Evolutionary conservation across 1,140 invertebrate genomes (phyloP), one percentile per base, ranked within the genome.

Genomic region (Drosophila paulistorum): DNA sequence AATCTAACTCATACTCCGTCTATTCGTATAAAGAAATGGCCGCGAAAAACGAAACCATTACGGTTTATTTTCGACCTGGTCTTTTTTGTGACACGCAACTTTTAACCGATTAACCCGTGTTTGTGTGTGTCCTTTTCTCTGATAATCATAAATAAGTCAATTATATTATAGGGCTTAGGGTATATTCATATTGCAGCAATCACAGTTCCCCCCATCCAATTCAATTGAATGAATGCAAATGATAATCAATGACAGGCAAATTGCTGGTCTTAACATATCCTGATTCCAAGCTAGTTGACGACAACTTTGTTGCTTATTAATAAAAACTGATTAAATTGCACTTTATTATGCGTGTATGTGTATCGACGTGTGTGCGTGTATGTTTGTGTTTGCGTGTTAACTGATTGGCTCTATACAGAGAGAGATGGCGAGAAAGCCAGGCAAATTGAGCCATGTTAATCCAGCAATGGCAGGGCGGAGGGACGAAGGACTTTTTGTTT

Each of bases 261-360:
- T 71, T 64, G 58, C 14, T 65, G 20, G 65, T 26, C 20, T 48
- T 23, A 23, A 17, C 9, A n/a, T 14, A 17, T 37, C n/a, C n/a
- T n/a, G 23, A 10, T 11, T 26, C 9, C 14, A 11, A 10, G 9
- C 48, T 57, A 10, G 11, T 23, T 23, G 42, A 9, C 64, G 42
- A 9, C 64, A 67, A 65, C 23, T 67, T 65, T 68, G 65, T 70
- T 81, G 74, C 69, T 63, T 81, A 84, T 89, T 84, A 89, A 89
- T 89, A 89, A 89, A 30, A 81, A 74, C 74, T 90, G 75, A 89
- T 89, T 89, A 89, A 79, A 89, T 71, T 89, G 61, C 61, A 84
- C 58, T 73, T 59, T 42, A 69, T 65, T 51, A 51, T 51, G 17
- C 17, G 45, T 51, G 45, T 51, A 9, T 9, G 60, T 65, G 37